Percentiles rank a stretch among this genome's conserved stretches.
These are phyloP conservation scores for Zapus hudsonius DNA, from an alignment of 2,113 vertebrate genomes.

Conservation along the genomic window DNA sequence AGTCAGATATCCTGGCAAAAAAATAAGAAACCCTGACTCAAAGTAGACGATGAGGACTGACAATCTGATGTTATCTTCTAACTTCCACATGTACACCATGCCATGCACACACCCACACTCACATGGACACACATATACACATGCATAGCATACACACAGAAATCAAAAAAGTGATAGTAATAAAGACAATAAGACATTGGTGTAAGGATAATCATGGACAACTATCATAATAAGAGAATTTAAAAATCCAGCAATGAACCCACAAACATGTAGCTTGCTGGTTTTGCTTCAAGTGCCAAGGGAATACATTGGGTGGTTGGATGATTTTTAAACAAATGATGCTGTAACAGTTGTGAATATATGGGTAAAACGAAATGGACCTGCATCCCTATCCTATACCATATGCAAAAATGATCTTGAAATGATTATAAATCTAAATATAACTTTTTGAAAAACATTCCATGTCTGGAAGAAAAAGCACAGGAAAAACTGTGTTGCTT, in stretches of 20 bases:
- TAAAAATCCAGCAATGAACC: background rate
- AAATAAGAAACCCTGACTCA: too few species aligned
- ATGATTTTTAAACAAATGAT: conserved; percentile 15
- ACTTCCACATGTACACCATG: too few species aligned
- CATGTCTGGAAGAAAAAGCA: conserved; percentile 6
- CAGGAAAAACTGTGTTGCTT: background rate
- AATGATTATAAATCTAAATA: background rate
- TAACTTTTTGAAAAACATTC: background rate
- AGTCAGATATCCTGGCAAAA: too few species aligned
- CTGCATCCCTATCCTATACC: background rate
- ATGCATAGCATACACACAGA: too few species aligned
- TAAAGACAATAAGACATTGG: background rate
- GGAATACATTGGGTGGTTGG: background rate
- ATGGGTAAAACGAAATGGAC: background rate
- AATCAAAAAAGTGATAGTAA: background rate
- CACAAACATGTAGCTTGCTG: background rate
- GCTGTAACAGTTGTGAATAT: background rate
- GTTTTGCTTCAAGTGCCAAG: background rate
- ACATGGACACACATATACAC: too few species aligned
- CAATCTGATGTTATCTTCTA: too few species aligned
- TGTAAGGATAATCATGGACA: background rate
- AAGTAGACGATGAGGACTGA: too few species aligned
- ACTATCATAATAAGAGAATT: background rate
- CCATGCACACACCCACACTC: too few species aligned
- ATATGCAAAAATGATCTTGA: background rate